Percentiles rank a stretch among this genome's conserved stretches.
These are phyloP conservation scores for Acanthiza pusilla DNA, from an alignment of 2,797 vertebrate species.

Conservation along the genomic window DNA sequence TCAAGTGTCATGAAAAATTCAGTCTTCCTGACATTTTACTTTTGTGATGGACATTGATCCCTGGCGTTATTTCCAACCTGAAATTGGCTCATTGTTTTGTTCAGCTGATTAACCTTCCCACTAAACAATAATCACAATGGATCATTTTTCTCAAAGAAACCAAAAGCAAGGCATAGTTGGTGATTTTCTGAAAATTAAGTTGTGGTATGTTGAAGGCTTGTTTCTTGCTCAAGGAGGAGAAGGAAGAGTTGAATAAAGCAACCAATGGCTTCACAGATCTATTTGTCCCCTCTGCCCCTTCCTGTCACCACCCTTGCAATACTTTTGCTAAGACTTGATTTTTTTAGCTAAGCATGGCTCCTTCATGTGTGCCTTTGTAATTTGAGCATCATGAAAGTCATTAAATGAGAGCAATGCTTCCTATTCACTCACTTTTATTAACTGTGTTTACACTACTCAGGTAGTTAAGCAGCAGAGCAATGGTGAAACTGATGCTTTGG, in stretches of 20 bases:
- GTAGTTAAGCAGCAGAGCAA: no score
- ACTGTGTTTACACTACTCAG: no score
- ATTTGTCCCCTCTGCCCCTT: neutral
- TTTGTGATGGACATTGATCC: neutral
- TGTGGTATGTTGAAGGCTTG: neutral
- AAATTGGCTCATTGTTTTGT: neutral
- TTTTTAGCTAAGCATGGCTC: no score
- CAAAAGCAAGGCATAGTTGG: neutral
- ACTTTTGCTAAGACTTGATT: neutral
- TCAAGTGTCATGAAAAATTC: neutral
- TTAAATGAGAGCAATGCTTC: no score
- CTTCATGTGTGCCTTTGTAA: no score
- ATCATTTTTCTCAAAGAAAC: neutral
- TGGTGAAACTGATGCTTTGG: neutral
- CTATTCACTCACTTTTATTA: no score
- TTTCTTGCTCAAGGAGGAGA: neutral
- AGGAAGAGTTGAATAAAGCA: neutral
- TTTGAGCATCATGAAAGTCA: no score
- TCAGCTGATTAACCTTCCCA: neutral
- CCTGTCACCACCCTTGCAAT: neutral
- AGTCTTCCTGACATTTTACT: neutral
- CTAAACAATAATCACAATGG: neutral
- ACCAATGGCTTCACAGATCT: neutral
- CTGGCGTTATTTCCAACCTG: neutral
- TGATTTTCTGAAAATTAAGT: neutral